These are phyloP conservation scores for Sebastes nivosus DNA, from an alignment of 2,797 vertebrate species.

Conservation along the genomic window DNA sequence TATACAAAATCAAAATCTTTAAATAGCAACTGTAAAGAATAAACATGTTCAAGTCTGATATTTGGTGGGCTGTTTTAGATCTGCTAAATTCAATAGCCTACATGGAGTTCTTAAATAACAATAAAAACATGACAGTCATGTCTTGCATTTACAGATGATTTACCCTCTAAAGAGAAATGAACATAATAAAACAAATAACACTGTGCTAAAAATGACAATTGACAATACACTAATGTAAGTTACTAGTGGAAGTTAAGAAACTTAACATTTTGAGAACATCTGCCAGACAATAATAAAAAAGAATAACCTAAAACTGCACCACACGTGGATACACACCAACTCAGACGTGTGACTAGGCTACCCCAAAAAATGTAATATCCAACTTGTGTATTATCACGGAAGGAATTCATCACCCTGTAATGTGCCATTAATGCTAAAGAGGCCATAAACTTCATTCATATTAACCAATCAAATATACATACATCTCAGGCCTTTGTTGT, in stretches of 20 bases:
- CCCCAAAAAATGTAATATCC: constrained; percentile 28
- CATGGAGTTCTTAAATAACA: constrained; percentile 79
- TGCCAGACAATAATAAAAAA: constrained; percentile 50
- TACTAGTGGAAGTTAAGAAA: constrained; percentile 67
- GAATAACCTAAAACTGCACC: constrained; percentile 45
- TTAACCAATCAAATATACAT: constrained; percentile 4
- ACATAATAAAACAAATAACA: constrained; percentile 60
- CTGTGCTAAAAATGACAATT: constrained; percentile 71
- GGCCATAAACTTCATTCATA: constrained; percentile 7
- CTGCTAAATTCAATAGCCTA: constrained; percentile 64
- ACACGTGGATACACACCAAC: constrained; percentile 43
- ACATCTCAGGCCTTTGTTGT: constrained; percentile 16
- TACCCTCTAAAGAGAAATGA: constrained; percentile 61
- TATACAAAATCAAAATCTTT: constrained; percentile 83
- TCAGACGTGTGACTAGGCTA: constrained; percentile 52
- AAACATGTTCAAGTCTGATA: constrained; percentile 81
- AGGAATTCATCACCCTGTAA: constrained; percentile 21
- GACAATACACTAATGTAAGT: constrained; percentile 47
- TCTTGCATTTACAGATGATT: constrained; percentile 76
- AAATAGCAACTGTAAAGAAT: constrained; percentile 83
- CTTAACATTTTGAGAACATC: constrained; percentile 73
- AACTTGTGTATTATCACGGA: constrained; percentile 26
- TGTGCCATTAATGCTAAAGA: constrained; percentile 39
- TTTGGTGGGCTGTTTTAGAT: constrained; percentile 76
- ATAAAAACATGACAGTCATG: constrained; percentile 73